Evolutionary conservation across 2,888 invertebrate species (phyloP).

Genomic region (Cataglyphis cursor): DNA sequence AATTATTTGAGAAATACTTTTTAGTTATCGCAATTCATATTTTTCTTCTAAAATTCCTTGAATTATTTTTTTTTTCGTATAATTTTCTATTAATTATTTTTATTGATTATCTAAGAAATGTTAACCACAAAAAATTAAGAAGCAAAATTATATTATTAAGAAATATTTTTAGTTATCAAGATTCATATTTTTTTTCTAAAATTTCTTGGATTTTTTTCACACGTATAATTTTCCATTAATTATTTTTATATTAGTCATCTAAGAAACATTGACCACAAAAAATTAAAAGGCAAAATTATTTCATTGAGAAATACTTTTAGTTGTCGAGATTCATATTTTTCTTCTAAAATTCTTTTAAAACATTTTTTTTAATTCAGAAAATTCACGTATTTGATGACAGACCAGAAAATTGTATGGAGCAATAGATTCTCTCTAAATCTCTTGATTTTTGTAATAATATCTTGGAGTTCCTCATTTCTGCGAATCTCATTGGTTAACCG

Average conservation of each 20-base stretch:
- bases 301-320: background rate
- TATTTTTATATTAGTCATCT: background rate
- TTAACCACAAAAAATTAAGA: background rate
- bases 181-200: background rate
- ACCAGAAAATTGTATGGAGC: background rate
- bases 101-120: background rate
- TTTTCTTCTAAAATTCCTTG: background rate
- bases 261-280: background rate
- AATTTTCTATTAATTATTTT: background rate
- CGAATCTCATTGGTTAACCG: background rate
- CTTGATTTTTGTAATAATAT: background rate
- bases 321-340: background rate
- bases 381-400: background rate
- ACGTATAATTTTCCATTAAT: background rate
- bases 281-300: background rate
- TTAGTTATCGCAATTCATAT: background rate
- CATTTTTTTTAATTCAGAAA: background rate
- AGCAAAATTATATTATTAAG: background rate
- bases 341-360: background rate
- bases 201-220: background rate
- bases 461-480: background rate
- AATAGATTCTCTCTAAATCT: background rate
- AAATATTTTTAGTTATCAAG: background rate
- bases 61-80: background rate
- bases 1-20: background rate